Conservation (phyloP, 2,888 invertebrate genomes). For the Protophormia terraenovae region DNA sequence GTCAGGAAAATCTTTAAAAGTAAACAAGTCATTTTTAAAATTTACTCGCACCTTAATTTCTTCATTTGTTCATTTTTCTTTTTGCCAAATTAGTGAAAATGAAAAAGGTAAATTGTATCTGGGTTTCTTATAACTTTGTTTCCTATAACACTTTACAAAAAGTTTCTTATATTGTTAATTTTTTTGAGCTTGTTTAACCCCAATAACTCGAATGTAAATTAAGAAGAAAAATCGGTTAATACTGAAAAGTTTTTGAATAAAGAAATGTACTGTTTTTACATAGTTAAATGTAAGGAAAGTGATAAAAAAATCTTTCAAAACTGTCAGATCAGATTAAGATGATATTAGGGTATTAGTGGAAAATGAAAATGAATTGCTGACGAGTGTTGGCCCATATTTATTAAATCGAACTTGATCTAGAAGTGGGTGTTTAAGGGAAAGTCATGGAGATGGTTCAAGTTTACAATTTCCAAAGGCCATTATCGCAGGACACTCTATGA, state of each 20-base stretch:
- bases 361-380: too few relatives aligned
- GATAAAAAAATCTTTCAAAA: too few relatives aligned
- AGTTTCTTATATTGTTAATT: not conserved
- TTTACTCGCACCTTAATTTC: not conserved
- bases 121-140: not conserved
- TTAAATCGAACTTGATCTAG: too few relatives aligned
- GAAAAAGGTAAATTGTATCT: not conserved
- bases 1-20: not conserved
- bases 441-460: too few relatives aligned
- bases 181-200: not conserved
- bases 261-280: not conserved
- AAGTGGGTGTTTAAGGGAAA: too few relatives aligned
- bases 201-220: not conserved
- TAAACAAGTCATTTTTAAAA: not conserved
- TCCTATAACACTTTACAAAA: constrained; percentile 18
- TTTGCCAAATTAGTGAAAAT: constrained; percentile 1
- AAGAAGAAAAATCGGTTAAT: not conserved
- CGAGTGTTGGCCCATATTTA: too few relatives aligned
- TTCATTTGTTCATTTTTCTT: constrained; percentile 4
- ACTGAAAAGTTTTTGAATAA: not conserved
- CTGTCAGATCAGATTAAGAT: too few relatives aligned
- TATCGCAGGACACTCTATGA: too few relatives aligned
- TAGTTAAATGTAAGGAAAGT: too few relatives aligned
- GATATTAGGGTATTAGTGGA: too few relatives aligned
- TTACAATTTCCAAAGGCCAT: too few relatives aligned